phyloP scores from a whole-genome alignment of 2,888 invertebrate genomes.

The Yponomeuta cagnagella region DNA sequence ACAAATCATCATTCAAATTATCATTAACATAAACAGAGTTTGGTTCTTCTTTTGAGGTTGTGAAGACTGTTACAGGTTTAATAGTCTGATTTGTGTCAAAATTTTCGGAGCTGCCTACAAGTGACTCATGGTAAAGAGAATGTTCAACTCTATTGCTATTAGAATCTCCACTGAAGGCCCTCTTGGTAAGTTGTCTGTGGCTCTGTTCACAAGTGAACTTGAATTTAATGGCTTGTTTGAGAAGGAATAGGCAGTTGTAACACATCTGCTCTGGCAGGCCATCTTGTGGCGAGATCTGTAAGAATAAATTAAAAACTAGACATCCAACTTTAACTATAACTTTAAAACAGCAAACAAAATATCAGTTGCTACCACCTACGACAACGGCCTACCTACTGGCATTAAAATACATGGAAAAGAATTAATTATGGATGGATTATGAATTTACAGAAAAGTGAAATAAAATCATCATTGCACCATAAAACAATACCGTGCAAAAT shows the following conservation, averaged over 20 bases:
- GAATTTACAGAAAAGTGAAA: too few relatives aligned
- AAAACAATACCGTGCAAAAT: too few relatives aligned
- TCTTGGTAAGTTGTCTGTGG: conserved; percentile 33
- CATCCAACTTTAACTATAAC: neutral
- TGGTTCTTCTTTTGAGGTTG: neutral
- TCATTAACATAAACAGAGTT: neutral
- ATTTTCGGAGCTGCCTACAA: conserved; percentile 14
- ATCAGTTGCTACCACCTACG: too few relatives aligned
- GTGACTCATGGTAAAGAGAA: conserved; percentile 35
- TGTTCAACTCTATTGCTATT: conserved; percentile 40
- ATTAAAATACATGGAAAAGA: too few relatives aligned
- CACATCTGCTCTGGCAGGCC: conserved; percentile 51
- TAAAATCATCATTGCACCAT: too few relatives aligned
- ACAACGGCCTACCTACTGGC: too few relatives aligned
- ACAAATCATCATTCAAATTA: neutral
- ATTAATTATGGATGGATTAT: too few relatives aligned
- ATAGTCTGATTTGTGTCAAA: neutral
- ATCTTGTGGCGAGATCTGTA: conserved; percentile 34
- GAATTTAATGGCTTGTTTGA: conserved; percentile 53
- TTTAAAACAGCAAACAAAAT: too few relatives aligned
- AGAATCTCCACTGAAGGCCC: conserved; percentile 25
- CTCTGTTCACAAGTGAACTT: conserved; percentile 52
- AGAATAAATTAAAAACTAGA: conserved; percentile 8
- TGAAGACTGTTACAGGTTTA: neutral
- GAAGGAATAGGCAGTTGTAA: conserved; percentile 40